These are phyloP conservation scores for Protodeltote pygarga DNA, from an alignment of 2,888 invertebrate species.

Conservation along the genomic window DNA sequence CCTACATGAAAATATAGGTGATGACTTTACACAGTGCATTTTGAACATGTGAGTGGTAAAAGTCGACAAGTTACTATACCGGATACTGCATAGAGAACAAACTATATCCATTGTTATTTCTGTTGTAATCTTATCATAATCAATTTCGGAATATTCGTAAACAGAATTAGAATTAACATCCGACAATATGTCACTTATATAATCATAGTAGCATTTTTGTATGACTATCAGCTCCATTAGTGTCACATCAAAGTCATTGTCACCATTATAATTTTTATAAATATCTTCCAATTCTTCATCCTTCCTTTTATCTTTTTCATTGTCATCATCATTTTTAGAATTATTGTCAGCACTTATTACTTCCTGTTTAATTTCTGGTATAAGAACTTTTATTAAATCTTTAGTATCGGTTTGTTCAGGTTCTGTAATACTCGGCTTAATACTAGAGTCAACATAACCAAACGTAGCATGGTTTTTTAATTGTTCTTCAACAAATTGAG, in stretches of 20 bases:
- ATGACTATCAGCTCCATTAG: slow-evolving; percentile 76
- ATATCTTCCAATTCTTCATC: slow-evolving; percentile 41
- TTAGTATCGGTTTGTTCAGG: slow-evolving; percentile 40
- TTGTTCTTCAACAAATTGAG: slow-evolving; percentile 70
- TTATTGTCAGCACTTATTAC: slow-evolving; percentile 41
- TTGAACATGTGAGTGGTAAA: slow-evolving; percentile 72
- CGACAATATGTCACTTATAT: slow-evolving; percentile 62
- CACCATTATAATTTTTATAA: slow-evolving; percentile 67
- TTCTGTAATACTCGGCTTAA: slow-evolving; percentile 42
- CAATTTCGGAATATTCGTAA: slow-evolving; percentile 65
- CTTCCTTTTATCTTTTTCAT: slow-evolving; percentile 35
- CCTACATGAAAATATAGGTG: slow-evolving; percentile 73
- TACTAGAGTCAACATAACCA: slow-evolving; percentile 72
- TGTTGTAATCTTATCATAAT: slow-evolving; percentile 59
- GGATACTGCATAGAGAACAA: slow-evolving; percentile 71
- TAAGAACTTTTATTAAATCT: slow-evolving; percentile 53
- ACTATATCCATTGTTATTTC: slow-evolving; percentile 57
- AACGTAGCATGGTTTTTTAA: slow-evolving; percentile 63
- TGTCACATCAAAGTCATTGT: slow-evolving; percentile 81
- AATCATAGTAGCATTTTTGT: slow-evolving; percentile 77
- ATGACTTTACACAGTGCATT: slow-evolving; percentile 71
- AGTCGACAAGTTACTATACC: slow-evolving; percentile 54
- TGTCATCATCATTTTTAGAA: slow-evolving; percentile 46
- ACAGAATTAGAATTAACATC: slow-evolving; percentile 65
- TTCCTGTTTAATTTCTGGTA: slow-evolving; percentile 63